phyloP scores from a whole-genome alignment of 1,140 invertebrate genomes.

The Bombus consobrinus region DNA sequence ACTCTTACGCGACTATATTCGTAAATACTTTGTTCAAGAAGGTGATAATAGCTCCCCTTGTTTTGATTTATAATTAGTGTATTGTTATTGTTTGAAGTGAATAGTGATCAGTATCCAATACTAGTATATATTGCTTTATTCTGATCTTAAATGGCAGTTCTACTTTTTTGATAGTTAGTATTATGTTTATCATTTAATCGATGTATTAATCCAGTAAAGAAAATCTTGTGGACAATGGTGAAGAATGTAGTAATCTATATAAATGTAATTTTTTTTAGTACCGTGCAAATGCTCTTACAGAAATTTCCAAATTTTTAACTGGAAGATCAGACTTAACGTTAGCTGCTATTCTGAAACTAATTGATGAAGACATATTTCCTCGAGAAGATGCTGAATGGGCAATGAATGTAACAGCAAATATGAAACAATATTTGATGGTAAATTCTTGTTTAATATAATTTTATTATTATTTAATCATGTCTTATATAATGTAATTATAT shows the following conservation, averaged over 20 bases:
- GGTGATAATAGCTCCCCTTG: too few species aligned
- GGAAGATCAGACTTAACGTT: slow-evolving; percentile 85
- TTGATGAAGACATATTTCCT: slow-evolving; percentile 86
- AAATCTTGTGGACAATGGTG: neutral
- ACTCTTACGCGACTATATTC: too few species aligned
- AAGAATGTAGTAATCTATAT: neutral
- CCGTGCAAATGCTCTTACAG: slow-evolving; percentile 72
- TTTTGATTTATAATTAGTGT: too few species aligned
- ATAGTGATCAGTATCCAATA: too few species aligned
- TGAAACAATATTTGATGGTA: slow-evolving; percentile 85
- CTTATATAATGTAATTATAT: too few species aligned
- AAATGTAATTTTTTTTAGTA: slow-evolving; percentile 68
- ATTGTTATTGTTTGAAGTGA: too few species aligned
- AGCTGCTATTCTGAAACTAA: slow-evolving; percentile 87
- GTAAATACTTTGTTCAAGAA: too few species aligned
- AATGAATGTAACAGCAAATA: slow-evolving; percentile 83
- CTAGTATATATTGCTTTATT: too few species aligned
- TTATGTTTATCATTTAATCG: neutral
- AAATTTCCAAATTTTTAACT: slow-evolving; percentile 75
- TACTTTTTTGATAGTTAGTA: too few species aligned
- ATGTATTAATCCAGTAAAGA: neutral
- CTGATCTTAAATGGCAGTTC: too few species aligned
- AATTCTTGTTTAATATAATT: slow-evolving; percentile 59
- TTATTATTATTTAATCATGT: neutral
- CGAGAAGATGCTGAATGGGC: slow-evolving; percentile 86